Conservation (phyloP, 2,797 vertebrate species). For the Myoxocephalus aenaeus region DNA sequence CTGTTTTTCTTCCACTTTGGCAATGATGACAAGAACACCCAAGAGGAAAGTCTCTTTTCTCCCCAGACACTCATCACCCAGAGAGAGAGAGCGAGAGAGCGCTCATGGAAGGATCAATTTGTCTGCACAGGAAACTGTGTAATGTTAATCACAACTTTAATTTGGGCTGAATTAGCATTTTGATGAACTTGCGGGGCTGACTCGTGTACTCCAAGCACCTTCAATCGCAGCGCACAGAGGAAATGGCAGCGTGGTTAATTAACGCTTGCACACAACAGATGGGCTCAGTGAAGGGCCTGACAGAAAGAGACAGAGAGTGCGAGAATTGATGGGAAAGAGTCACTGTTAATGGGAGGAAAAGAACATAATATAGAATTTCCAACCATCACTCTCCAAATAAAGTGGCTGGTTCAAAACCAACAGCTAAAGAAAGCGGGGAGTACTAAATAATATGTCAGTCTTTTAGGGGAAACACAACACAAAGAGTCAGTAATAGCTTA, state of each 20-base stretch:
- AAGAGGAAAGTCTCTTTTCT: slow-evolving; percentile 49
- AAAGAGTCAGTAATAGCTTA: slow-evolving; percentile 73
- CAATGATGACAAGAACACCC: slow-evolving; percentile 56
- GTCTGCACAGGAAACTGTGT: slow-evolving; percentile 96
- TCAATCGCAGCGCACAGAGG: slow-evolving; percentile 91
- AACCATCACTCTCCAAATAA: slow-evolving; percentile 50
- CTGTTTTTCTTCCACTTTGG: slow-evolving; percentile 63
- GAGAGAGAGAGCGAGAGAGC: slow-evolving; percentile 11
- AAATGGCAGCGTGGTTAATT: slow-evolving; percentile 98
- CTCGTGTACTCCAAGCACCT: slow-evolving; percentile 93
- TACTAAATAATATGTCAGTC: slow-evolving; percentile 65
- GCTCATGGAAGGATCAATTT: slow-evolving; percentile 93
- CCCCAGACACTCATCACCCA: slow-evolving; percentile 68
- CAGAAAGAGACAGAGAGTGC: slow-evolving; percentile 68
- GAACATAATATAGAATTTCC: slow-evolving; percentile 59
- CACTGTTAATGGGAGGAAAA: slow-evolving; percentile 58
- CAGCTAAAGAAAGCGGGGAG: slow-evolving; percentile 60
- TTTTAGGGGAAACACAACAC: slow-evolving; percentile 68
- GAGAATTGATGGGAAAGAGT: slow-evolving; percentile 56
- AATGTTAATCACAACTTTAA: slow-evolving; percentile 99
- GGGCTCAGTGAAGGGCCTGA: slow-evolving; percentile 91
- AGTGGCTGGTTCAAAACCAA: slow-evolving; percentile 57
- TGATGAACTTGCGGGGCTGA: slow-evolving; percentile 96
- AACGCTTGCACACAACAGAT: slow-evolving; percentile 95
- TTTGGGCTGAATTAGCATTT: slow-evolving; percentile 99